These are phyloP conservation scores for Cryptomyrus ogoouensis DNA, from an alignment of 2,113 vertebrate species.

Conservation along the genomic window DNA sequence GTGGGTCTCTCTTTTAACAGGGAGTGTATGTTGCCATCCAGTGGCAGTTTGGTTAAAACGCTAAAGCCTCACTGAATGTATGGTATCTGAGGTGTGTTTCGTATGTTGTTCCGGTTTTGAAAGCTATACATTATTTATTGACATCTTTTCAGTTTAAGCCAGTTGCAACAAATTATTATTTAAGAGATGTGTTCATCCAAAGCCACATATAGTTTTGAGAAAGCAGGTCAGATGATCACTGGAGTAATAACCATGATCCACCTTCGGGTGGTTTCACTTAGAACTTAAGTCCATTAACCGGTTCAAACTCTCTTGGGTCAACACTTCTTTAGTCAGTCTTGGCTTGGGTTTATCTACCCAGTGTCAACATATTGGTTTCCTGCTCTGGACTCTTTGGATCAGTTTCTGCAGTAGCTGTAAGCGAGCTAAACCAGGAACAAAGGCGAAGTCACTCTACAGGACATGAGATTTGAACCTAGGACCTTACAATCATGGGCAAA, in stretches of 20 bases:
- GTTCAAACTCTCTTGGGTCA: not conserved
- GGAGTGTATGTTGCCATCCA: not conserved
- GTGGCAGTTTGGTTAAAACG: not conserved
- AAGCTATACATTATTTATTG: not conserved
- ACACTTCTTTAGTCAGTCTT: not conserved
- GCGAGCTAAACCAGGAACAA: not conserved
- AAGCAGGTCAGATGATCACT: not conserved
- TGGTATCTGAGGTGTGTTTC: not conserved
- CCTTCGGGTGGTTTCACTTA: not conserved
- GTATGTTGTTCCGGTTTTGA: not conserved
- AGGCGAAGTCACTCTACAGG: not conserved
- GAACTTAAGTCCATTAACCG: not conserved
- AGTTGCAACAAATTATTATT: not conserved
- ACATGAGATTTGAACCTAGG: not conserved
- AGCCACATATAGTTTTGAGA: not conserved
- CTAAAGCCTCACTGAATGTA: not conserved
- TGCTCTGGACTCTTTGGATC: not conserved
- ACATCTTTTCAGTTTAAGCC: not conserved
- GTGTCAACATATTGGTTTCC: not conserved
- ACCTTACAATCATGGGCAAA: not conserved
- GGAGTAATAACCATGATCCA: not conserved
- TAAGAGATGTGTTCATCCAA: not conserved
- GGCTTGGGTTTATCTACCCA: not conserved
- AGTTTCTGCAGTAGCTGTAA: not conserved
- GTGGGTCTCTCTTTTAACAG: not conserved